Evolutionary conservation across 2,113 vertebrate genomes (phyloP), one percentile per base, ranked within the genome.

Genomic region (Oostethus manadensis): DNA sequence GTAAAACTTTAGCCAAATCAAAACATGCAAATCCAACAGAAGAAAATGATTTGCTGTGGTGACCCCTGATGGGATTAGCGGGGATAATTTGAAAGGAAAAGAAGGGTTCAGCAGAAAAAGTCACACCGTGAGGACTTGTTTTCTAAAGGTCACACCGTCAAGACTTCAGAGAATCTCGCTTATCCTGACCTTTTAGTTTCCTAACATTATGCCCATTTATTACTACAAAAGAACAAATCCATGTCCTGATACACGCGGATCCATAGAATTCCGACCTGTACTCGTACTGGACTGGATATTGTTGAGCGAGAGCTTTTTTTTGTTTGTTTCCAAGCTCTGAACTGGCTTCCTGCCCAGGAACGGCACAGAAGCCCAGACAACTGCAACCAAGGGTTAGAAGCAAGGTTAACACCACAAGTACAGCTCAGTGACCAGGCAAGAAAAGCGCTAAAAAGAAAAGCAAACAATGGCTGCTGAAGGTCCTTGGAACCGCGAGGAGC

Each of bases 131-230:
- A 80, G 70, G 59, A 82, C 67, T 67, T 68, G 55, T 60, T 71
- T 59, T 57, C 56, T 72, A 84, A 90, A 90, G 88, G 88, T 89
- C 86, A 85, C 20, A 64, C 70, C 71, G 85, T 83, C 75, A 74
- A 64, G 51, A 6, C 33, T 2, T 58, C 15, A 20, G 76, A 75
- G 59, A 62, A 59, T 62, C 57, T 73, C 56, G 68, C 86, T 56
- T 79, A 75, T 86, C 71, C 67, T 84, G 71, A 83, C 78, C 84
- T 88, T n/a, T 88, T 78, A 84, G 53, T 63, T 60, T 50, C 29
- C 43, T 48, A 73, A 74, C 75, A 79, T 87, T 76, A 79, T 76
- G 68, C 79, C 73, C 65, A 81, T 84, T 78, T 80, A 73, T 62
- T 13, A 66, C 56, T 60, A 71, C 70, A 76, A 66, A 74, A 69